Evolutionary conservation across 2,888 invertebrate species (phyloP), one percentile per base, ranked within the genome.

Genomic region (Blastobasis adustella): DNA sequence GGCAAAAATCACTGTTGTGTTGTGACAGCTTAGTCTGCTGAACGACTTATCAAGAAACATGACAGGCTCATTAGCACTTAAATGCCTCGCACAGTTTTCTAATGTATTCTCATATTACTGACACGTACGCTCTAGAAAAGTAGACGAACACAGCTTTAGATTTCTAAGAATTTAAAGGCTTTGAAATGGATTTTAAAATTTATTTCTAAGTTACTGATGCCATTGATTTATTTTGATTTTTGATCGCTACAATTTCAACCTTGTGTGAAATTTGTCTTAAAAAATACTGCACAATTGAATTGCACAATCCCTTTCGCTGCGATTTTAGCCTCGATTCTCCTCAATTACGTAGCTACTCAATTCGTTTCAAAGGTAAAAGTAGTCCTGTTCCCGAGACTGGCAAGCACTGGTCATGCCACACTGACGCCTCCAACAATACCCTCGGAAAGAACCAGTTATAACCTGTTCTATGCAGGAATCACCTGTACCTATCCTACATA

Each of bases 391-490:
- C 52, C 56, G 54, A 54, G 59, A 23, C 60, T 10, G 37, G 23
- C 8, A 40, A 38, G 44, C 47, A 37, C 44, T 47, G 39, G 46
- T 49, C 40, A 10, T 42, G 42, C 10, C 49, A 36, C 10, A 23
- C 23, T 23, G 23, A 23, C 23, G 23, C 23, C 23, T 73, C 66
- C 66, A 73, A 79, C 71, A 75, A 76, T 75, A 72, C 69, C 58
- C 58, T 59, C 51, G 46, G 56, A 65, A 67, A 59, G 63, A 23
- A 23, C 23, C 23, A 23, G 23, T 23, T 1, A 23, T 71, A 70
- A 82, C 83, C 82, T 71, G 84, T 82, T 81, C 66, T 63, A 62
- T 69, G 65, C 65, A 69, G 67, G 72, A 72, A 75, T 76, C 82
- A 84, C 82, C 82, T 83, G 84, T 78, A 67, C 71, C 71, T 72